Conservation (phyloP, 2,797 vertebrate genomes). For the Jordanella pulchra region DNA sequence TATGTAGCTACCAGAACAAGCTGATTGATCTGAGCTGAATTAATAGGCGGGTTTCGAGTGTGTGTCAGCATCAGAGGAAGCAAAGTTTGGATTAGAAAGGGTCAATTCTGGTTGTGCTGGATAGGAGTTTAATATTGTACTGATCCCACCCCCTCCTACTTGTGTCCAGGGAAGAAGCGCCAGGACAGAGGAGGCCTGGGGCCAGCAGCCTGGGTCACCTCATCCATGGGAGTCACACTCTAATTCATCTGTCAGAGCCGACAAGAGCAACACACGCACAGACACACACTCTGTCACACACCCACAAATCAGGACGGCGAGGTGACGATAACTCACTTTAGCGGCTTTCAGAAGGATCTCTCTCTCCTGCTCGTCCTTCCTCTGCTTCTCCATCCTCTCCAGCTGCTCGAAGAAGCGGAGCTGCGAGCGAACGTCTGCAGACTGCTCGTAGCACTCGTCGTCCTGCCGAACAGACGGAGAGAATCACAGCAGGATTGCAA, state of each 20-base stretch:
- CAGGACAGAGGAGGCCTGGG: constrained; percentile 65
- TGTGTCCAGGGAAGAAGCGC: constrained; percentile 65
- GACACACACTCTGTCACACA: constrained; percentile 34
- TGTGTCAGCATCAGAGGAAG: neutral
- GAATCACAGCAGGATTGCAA: constrained; percentile 24
- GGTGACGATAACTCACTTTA: constrained; percentile 78
- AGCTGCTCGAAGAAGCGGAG: constrained; percentile 90
- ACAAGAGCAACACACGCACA: constrained; percentile 41
- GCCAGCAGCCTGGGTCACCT: constrained; percentile 73
- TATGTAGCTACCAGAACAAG: neutral
- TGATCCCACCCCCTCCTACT: constrained; percentile 12
- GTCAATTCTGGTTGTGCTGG: constrained; percentile 3
- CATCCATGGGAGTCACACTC: constrained; percentile 71
- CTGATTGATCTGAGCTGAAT: neutral
- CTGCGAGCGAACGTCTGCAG: constrained; percentile 86
- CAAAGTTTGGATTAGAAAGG: constrained; percentile 9
- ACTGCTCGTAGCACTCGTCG: constrained; percentile 84
- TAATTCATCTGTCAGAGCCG: constrained; percentile 70
- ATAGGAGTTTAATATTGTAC: constrained; percentile 19
- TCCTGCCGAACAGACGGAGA: constrained; percentile 75
- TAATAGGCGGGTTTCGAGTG: neutral
- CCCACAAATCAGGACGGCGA: constrained; percentile 19
- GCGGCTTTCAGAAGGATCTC: constrained; percentile 90
- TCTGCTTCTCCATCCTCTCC: constrained; percentile 89
- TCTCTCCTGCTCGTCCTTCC: constrained; percentile 89